phyloP scores from a whole-genome alignment of 2,888 invertebrate genomes.

The Dryococelus australis region DNA sequence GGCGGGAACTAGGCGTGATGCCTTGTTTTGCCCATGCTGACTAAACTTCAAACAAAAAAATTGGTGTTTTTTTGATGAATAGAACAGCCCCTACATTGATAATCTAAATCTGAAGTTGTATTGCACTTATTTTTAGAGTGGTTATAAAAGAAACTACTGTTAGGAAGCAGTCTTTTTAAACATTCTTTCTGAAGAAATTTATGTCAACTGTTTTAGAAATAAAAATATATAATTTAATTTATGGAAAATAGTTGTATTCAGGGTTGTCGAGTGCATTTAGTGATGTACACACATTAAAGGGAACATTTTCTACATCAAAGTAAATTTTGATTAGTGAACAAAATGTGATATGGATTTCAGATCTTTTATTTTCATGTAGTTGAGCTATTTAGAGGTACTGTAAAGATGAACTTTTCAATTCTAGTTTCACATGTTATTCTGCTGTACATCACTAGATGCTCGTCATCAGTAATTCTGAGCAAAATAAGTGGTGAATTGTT shows the following conservation, averaged over 20 bases:
- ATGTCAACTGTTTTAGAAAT: not conserved
- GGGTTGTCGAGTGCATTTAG: not conserved
- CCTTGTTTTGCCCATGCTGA: conserved; percentile 4
- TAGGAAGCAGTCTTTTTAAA: conserved; percentile 6
- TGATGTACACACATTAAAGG: not conserved
- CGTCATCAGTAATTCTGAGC: not conserved
- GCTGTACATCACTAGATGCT: conserved; percentile 8
- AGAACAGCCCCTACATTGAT: conserved; percentile 18
- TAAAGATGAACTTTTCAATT: not conserved
- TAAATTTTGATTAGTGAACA: not conserved
- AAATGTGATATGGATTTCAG: not conserved
- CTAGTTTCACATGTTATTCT: not conserved
- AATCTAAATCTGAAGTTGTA: conserved; percentile 18
- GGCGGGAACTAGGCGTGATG: conserved; percentile 52
- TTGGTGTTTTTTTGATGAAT: conserved; percentile 12
- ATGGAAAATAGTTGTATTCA: not conserved
- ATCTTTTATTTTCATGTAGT: not conserved
- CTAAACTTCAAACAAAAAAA: conserved; percentile 29
- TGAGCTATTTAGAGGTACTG: not conserved
- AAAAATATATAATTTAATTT: not conserved
- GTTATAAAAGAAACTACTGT: not conserved
- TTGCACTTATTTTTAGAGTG: conserved; percentile 11
- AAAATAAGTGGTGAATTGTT: not conserved
- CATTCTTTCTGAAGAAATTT: not conserved
- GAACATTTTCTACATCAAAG: not conserved